phyloP scores from a whole-genome alignment of 92 coral and sea anemone species.

The Parazoanthus darwini region DNA sequence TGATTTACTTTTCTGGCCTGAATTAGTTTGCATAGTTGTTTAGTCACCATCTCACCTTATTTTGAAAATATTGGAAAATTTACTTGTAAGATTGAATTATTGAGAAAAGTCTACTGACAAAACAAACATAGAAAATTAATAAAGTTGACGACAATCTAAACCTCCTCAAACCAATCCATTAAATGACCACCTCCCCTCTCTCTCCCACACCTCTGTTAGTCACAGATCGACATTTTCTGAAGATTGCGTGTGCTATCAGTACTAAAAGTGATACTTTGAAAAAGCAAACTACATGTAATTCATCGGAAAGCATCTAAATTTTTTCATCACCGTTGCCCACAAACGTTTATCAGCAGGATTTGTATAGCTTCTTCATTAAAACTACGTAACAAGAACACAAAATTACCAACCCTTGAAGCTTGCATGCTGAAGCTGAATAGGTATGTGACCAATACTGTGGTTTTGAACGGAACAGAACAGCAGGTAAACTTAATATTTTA shows the following conservation, averaged over 20 bases:
- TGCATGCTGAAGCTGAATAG: background rate
- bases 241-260: background rate
- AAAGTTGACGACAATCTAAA: too few species aligned
- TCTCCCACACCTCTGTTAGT: background rate
- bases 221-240: too few species aligned
- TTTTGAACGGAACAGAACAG: background rate
- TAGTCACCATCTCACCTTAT: too few species aligned
- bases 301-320: background rate
- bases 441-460: background rate
- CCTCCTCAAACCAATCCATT: background rate
- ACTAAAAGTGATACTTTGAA: background rate
- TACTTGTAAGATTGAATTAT: too few species aligned
- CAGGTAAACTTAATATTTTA: background rate
- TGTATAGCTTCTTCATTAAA: background rate
- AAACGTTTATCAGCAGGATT: background rate
- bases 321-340: background rate
- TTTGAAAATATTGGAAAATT: too few species aligned
- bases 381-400: background rate
- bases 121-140: too few species aligned
- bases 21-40: too few species aligned
- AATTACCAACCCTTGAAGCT: background rate
- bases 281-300: too few species aligned
- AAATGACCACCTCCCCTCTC: background rate
- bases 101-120: too few species aligned
- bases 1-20: too few species aligned